A percentile compares a stretch with the other conserved stretches of the same genome.
phyloP scores from a whole-genome alignment of 2,888 invertebrate genomes.

The Arctia plantaginis region DNA sequence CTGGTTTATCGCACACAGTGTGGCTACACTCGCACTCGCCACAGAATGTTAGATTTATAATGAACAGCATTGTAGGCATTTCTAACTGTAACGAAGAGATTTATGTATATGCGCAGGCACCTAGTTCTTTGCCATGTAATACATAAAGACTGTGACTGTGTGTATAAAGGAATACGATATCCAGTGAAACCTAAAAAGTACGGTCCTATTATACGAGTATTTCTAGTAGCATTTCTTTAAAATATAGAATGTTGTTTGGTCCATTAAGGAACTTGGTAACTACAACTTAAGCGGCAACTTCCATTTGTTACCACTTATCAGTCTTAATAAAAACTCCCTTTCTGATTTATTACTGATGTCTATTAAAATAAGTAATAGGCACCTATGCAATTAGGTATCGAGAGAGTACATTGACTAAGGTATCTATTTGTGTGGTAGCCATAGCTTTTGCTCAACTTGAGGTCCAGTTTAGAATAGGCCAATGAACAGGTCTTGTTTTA shows the following conservation, averaged over 20 bases:
- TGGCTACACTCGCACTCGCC: background rate
- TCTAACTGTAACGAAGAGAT: conserved; percentile 12
- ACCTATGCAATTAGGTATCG: background rate
- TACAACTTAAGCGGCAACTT: background rate
- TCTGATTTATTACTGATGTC: background rate
- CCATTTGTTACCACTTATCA: background rate
- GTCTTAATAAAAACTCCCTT: background rate
- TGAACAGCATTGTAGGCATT: conserved; percentile 7
- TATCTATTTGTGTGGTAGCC: background rate
- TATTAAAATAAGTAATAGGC: background rate
- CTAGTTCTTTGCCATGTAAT: background rate
- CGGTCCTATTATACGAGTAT: background rate
- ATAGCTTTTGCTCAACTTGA: background rate
- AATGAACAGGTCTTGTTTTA: background rate
- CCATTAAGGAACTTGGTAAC: background rate
- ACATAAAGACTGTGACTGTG: background rate
- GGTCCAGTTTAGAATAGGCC: background rate
- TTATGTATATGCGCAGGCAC: conserved; percentile 16
- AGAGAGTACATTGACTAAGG: background rate
- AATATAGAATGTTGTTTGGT: background rate
- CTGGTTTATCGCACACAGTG: background rate
- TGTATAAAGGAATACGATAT: conserved; percentile 7
- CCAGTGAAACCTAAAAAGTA: background rate
- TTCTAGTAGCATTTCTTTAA: background rate
- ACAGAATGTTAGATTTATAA: background rate